Base-by-base conservation (phyloP, 2,797 vertebrate species). In the Thaleichthys pacificus region DNA sequence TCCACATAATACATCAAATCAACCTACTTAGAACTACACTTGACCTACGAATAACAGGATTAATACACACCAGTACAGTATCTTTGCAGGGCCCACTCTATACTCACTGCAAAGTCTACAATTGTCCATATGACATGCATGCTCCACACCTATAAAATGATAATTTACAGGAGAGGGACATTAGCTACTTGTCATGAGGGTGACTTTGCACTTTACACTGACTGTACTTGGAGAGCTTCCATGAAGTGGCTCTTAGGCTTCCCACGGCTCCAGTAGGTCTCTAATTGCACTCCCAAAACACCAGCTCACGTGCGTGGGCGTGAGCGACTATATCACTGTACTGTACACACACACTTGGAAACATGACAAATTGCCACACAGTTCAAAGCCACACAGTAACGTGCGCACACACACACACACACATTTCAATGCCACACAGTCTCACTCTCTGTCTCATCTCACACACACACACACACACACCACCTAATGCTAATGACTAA, bases 401-500 rank as follows among this genome's bases (percentile, higher is more conserved):
- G 21, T 32, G 42, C 61, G 38, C 14, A 51, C 12, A 51, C 12
- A 15, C 47, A 58, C 32, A 26, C 15, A 14, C 11, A 30, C 22
- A 60, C 32, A 60, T 38, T n/a, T 49, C 28, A 2, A 15, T 15
- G 51, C 2, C 24, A 22, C 24, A 61, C 28, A 35, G n/a, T 22
- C 35, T 47, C 38, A 14, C 22, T 61, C 21, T 35, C 3, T 49
- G 22, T 14, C 49, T 19, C 61, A 28, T 5, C 8, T 17, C 56
- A 19, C 12, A 32, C 17, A 58, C 65, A 15, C 22, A 35, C 28
- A 22, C 61, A 57, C 21, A n/a, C 60, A 63, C 38, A 15, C 69
- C 69, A 51, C 8, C 15, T 38, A 47, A 51, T 19, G 56, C 69
- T 66, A 42, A 60, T 62, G 69, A 71, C 69, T 66, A 56, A 60